phyloP scores from a whole-genome alignment of 2,888 invertebrate species.

The Nemapogon koenigi region DNA sequence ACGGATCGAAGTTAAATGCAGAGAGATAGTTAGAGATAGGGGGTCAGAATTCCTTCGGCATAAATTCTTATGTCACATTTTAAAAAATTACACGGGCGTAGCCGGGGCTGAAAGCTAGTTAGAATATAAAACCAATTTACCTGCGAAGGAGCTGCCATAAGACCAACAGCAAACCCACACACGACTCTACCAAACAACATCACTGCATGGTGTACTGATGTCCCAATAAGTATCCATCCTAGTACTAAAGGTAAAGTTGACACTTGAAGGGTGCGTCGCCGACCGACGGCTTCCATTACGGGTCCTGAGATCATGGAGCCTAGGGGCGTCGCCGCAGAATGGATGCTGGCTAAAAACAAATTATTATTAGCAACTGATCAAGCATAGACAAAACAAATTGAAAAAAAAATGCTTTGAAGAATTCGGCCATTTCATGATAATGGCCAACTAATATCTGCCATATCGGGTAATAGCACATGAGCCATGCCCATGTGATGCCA shows the following conservation, averaged over 20 bases:
- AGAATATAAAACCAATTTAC: conserved; percentile 34
- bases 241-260: conserved; percentile 69
- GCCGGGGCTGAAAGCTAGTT: neutral
- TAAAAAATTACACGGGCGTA: too few species aligned
- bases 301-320: conserved; percentile 77
- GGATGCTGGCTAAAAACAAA: conserved; percentile 69
- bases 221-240: conserved; percentile 73
- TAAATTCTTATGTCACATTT: too few species aligned
- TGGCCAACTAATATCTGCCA: too few species aligned
- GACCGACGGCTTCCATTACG: conserved; percentile 72
- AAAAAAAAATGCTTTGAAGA: too few species aligned
- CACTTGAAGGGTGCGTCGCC: conserved; percentile 69
- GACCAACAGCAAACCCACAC: conserved; percentile 76
- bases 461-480: too few species aligned
- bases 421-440: too few species aligned
- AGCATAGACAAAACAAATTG: too few species aligned
- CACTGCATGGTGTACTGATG: conserved; percentile 60
- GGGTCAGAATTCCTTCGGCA: too few species aligned
- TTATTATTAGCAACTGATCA: too few species aligned
- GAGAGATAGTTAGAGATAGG: too few species aligned
- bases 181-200: conserved; percentile 71
- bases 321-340: conserved; percentile 78
- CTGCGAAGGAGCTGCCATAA: conserved; percentile 77
- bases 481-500: too few species aligned
- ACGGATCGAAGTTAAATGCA: too few species aligned